Evolutionary conservation across 2,797 vertebrate genomes (phyloP), one percentile per base, ranked within the genome.

Genomic region (Coreius guichenoti): DNA sequence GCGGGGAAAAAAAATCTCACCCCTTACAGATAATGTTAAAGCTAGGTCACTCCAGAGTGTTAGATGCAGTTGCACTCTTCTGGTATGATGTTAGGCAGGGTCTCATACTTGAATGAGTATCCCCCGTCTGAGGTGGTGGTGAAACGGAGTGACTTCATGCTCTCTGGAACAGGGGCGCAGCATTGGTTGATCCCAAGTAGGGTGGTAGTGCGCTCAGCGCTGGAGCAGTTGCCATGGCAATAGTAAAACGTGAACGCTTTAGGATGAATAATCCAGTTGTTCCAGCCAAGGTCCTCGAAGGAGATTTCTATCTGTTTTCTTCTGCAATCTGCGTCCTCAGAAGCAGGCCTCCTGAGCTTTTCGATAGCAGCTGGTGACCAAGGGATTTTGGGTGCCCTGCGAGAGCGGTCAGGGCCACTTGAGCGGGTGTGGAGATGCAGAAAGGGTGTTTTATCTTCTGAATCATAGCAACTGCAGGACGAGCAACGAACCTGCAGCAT

Each of bases 221-320:
- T 92, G 0, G 95, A 94, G 0, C 98, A 99, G 92, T 94, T 96
- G 0, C 98, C 98, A 0, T 97, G 95, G 85, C 98, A 99, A 88
- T 98, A 99, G 90, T 96, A 93, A 92, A 99, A 99, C 68, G 95
- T 93, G 47, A 99, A 95, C 80, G 91, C 93, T 70, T 95, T 95
- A 0, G 98, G 98, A 16, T 99, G 93, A 45, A 98, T 93, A 0
- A 99, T 98, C 98, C 98, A 99, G 80, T 93, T 96, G 78, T 96
- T 96, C 98, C 98, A 99, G 86, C 97, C 97, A 87, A 99, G 93
- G 87, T 99, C 97, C 89, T 96, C 93, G 0, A 99, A 99, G 86
- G 96, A 96, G 92, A 99, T 97, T 80, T 98, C 95, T 14, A 98
- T 91, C 67, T 96, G 91, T 0, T 93, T 94, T 8, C 95, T 93